phyloP scores from a whole-genome alignment of 2,797 vertebrate species.

The Bovichtus variegatus region DNA sequence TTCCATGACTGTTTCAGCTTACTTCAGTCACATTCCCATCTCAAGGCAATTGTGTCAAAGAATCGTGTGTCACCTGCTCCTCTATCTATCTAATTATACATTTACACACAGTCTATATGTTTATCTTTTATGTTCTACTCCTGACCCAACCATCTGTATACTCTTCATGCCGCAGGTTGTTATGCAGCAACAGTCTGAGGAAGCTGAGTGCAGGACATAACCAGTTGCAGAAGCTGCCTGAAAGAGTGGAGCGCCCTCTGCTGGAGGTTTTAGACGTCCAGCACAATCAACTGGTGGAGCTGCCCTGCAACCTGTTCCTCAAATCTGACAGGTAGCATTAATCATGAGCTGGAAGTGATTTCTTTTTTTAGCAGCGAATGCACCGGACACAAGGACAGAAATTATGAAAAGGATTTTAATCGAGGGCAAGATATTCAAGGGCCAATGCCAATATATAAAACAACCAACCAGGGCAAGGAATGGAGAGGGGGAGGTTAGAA shows the following conservation, averaged over 20 bases:
- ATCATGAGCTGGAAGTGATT: slow-evolving; percentile 29
- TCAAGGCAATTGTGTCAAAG: neutral
- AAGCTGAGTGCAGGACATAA: slow-evolving; percentile 95
- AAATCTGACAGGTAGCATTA: slow-evolving; percentile 92
- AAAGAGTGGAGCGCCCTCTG: slow-evolving; percentile 91
- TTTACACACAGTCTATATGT: neutral
- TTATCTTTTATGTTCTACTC: neutral
- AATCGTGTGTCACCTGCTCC: too few relatives aligned
- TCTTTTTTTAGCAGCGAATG: slow-evolving; percentile 16
- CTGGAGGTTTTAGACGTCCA: slow-evolving; percentile 96
- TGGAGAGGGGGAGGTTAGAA: neutral
- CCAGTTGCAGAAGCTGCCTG: slow-evolving; percentile 90
- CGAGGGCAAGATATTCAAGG: slow-evolving; percentile 31
- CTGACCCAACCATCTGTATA: slow-evolving; percentile 38
- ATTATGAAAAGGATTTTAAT: slow-evolving; percentile 34
- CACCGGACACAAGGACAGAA: neutral
- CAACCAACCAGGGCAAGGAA: neutral
- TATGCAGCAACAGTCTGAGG: slow-evolving; percentile 93
- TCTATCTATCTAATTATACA: too few relatives aligned
- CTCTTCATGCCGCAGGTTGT: slow-evolving; percentile 84
- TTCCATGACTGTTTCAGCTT: slow-evolving; percentile 17
- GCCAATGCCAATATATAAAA: slow-evolving; percentile 24
- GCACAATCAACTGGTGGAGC: slow-evolving; percentile 95
- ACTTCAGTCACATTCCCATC: neutral
- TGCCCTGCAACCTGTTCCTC: slow-evolving; percentile 93